Evolutionary conservation across 2,888 invertebrate genomes (phyloP).

Genomic region (Campopleginae sp.): DNA sequence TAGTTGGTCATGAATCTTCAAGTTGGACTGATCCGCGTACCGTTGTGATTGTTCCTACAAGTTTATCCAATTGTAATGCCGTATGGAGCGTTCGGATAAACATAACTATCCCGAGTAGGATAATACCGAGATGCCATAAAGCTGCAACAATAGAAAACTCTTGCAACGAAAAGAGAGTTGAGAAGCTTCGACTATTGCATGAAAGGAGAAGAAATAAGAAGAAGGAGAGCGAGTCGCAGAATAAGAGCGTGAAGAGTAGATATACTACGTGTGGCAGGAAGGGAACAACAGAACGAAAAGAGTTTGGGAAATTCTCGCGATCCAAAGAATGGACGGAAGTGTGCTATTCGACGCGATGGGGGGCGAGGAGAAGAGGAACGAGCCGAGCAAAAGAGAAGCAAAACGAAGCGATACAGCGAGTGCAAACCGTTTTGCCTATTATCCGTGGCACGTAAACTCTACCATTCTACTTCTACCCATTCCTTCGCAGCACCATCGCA

Average conservation of each 20-base stretch:
- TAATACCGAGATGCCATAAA: conserved; percentile 18
- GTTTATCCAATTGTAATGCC: conserved; percentile 18
- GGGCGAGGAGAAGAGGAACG: conserved; percentile 26
- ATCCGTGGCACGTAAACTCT: conserved; percentile 67
- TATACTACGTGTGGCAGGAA: conserved; percentile 30
- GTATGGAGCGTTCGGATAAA: conserved; percentile 2
- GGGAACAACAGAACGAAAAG: conserved; percentile 38
- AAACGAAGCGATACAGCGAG: conserved; percentile 55
- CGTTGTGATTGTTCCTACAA: background rate
- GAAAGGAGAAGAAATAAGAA: conserved; percentile 8
- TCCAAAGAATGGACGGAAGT: conserved; percentile 68
- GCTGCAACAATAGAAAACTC: conserved; percentile 21
- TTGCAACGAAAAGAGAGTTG: conserved; percentile 4
- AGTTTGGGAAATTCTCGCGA: conserved; percentile 60
- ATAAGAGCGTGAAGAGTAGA: conserved; percentile 15
- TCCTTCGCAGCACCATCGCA: background rate
- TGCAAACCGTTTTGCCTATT: conserved; percentile 67
- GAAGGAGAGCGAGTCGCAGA: conserved; percentile 3
- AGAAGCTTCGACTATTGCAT: conserved; percentile 6
- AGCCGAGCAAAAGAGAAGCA: conserved; percentile 8
- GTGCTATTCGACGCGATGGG: conserved; percentile 66
- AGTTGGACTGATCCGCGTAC: background rate
- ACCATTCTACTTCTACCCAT: conserved; percentile 46
- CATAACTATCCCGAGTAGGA: conserved; percentile 21
- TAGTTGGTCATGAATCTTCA: background rate